Conservation (phyloP, 2,797 vertebrate genomes). For the Chanos chanos region DNA sequence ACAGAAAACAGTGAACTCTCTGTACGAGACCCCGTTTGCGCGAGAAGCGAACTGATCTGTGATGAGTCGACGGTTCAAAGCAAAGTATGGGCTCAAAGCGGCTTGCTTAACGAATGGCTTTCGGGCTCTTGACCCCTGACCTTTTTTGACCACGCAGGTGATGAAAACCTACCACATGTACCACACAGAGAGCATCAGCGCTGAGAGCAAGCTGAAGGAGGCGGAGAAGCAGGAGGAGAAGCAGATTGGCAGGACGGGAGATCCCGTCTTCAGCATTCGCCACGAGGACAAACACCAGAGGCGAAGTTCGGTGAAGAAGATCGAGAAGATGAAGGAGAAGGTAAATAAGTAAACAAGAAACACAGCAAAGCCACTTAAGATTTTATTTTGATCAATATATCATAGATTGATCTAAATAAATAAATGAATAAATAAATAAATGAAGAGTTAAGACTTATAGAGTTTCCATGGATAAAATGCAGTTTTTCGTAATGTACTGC, state of each 20-base stretch:
- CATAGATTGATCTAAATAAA: too few relatives aligned
- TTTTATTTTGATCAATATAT: background rate
- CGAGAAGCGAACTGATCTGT: slow-evolving; percentile 39
- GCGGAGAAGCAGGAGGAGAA: slow-evolving; percentile 98
- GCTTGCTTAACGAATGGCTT: too few relatives aligned
- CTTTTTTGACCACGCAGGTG: slow-evolving; percentile 70
- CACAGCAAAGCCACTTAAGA: background rate
- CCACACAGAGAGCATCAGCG: slow-evolving; percentile 93
- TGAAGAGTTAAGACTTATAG: too few relatives aligned
- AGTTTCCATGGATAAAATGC: too few relatives aligned
- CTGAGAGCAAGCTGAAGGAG: slow-evolving; percentile 96
- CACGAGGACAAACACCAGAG: slow-evolving; percentile 91
- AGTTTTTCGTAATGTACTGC: too few relatives aligned
- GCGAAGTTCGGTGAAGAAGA: slow-evolving; percentile 95
- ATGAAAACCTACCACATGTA: slow-evolving; percentile 99
- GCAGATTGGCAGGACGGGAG: slow-evolving; percentile 83
- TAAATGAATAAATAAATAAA: too few relatives aligned
- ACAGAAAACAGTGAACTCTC: background rate
- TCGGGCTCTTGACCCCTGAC: slow-evolving; percentile 25
- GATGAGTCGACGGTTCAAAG: slow-evolving; percentile 36
- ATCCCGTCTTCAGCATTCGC: slow-evolving; percentile 89
- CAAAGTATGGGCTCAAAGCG: slow-evolving; percentile 19
- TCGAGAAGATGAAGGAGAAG: slow-evolving; percentile 99
- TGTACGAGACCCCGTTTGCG: too few relatives aligned
- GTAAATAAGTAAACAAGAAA: slow-evolving; percentile 64